Conservation (phyloP, 30 jellyfish, hydroid and myxozoan species). For the Rhopilema esculentum region DNA sequence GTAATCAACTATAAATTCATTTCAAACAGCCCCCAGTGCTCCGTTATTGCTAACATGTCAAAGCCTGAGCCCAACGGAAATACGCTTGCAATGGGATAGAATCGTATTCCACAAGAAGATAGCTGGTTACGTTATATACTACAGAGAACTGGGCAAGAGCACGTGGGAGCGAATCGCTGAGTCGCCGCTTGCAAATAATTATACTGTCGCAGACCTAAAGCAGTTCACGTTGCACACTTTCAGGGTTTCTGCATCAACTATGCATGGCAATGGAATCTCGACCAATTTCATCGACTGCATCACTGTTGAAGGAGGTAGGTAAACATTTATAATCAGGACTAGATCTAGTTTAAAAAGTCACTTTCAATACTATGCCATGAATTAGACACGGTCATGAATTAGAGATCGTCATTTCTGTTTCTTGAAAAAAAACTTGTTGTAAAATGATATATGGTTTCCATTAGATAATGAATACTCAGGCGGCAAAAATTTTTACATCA, state of each 20-base stretch:
- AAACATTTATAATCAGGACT: neutral
- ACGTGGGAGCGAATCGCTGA: conserved; percentile 8
- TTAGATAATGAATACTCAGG: too few relatives aligned
- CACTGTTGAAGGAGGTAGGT: conserved; percentile 37
- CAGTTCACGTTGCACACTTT: conserved; percentile 33
- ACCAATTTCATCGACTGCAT: conserved; percentile 6
- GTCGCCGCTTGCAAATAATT: neutral
- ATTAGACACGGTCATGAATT: too few relatives aligned
- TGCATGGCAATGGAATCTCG: conserved; percentile 32
- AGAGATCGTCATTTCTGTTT: too few relatives aligned
- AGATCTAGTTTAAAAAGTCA: neutral
- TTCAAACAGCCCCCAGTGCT: neutral
- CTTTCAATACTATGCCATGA: neutral
- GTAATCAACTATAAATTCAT: too few relatives aligned
- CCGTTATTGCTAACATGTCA: neutral
- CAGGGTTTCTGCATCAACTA: conserved; percentile 26
- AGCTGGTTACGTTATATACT: conserved; percentile 21
- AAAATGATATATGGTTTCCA: too few relatives aligned
- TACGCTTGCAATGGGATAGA: neutral
- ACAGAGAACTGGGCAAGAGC: conserved; percentile 20
- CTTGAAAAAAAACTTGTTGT: too few relatives aligned
- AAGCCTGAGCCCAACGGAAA: neutral
- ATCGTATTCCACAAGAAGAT: conserved; percentile 17
- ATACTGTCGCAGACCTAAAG: neutral
- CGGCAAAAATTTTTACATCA: too few relatives aligned